Percentiles rank a stretch among this genome's conserved stretches.
phyloP scores from a whole-genome alignment of 2,113 vertebrate genomes.

The Gavialis gangeticus region DNA sequence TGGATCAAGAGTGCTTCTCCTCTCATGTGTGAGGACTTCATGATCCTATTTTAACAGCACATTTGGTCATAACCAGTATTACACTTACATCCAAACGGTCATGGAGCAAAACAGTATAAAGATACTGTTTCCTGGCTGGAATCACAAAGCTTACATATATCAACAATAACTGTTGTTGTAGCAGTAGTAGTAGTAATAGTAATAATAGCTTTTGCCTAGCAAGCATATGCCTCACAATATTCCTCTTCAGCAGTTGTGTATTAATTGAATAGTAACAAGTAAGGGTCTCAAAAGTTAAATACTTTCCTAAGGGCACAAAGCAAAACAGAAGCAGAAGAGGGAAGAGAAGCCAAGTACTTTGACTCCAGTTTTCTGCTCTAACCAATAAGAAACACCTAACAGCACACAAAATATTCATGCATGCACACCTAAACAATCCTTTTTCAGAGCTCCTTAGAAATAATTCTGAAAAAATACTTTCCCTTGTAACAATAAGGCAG shows the following conservation, averaged over 20 bases:
- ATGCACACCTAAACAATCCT: background rate
- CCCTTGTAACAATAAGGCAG: background rate
- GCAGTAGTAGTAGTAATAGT: background rate
- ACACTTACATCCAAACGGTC: background rate
- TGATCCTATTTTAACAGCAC: background rate
- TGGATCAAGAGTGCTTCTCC: background rate
- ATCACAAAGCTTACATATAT: background rate
- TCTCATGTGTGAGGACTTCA: background rate
- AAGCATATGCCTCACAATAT: background rate
- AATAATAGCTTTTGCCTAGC: background rate
- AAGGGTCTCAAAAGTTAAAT: background rate
- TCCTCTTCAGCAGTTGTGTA: background rate
- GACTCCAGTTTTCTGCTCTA: background rate
- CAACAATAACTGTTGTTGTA: background rate
- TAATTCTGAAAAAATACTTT: background rate
- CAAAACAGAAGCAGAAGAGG: background rate
- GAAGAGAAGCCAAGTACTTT: background rate
- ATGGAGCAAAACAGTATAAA: background rate
- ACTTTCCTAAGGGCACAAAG: background rate
- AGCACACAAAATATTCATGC: background rate
- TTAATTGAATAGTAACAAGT: background rate
- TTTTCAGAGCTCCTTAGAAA: background rate
- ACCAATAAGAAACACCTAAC: background rate
- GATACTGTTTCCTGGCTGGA: background rate
- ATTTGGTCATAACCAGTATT: background rate